Base-by-base conservation (phyloP, 1,140 invertebrate species). In the Anoplolepis gracilipes region DNA sequence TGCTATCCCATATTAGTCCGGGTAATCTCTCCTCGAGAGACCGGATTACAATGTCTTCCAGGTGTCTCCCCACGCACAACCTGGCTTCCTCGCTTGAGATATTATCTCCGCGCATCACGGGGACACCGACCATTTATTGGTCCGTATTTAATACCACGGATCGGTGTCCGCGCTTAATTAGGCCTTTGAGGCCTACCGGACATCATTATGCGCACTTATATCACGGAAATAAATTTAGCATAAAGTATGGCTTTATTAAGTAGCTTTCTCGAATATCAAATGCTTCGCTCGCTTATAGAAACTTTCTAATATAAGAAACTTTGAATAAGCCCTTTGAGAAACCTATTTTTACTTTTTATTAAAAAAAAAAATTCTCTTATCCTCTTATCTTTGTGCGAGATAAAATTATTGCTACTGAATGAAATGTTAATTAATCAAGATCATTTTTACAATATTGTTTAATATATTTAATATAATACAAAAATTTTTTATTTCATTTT, bases 241-340 rank as follows among this genome's bases (percentile, higher is more conserved):
- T 82, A 72, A 82, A 82, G 30, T 82, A 72, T 22, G n/a, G 36
- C 67, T 73, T 73, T 59, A 82, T 82, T 28, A 46, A 36, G 53
- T 11, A 4, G 6, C 11, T 73, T 73, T 25, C 19, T 57, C 13
- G 11, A 55, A 59, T 33, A 65, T 78, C 30, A 70, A 22, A 8
- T 59, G 33, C 42, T 42, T 25, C 4, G 19, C 59, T 7, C 1
- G 55, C 42, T 78, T 42, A 11, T 59, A 61, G 11, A n/a, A 72
- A 72, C n/a, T n/a, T n/a, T n/a, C n/a, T n/a, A n/a, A n/a, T n/a
- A n/a, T 72, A 42, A 42, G 57, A 59, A 82, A 73, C 33, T 73
- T 59, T 11, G 13, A 70, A 72, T 59, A 13, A 1, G 6, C 10
- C 1, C 3, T 72, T 42, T 25, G 3, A 59, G 7, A 46, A 5